Percentiles rank a stretch among this genome's conserved stretches.
phyloP scores from a whole-genome alignment of 2,888 invertebrate genomes.

The Epicampocera succincta region DNA sequence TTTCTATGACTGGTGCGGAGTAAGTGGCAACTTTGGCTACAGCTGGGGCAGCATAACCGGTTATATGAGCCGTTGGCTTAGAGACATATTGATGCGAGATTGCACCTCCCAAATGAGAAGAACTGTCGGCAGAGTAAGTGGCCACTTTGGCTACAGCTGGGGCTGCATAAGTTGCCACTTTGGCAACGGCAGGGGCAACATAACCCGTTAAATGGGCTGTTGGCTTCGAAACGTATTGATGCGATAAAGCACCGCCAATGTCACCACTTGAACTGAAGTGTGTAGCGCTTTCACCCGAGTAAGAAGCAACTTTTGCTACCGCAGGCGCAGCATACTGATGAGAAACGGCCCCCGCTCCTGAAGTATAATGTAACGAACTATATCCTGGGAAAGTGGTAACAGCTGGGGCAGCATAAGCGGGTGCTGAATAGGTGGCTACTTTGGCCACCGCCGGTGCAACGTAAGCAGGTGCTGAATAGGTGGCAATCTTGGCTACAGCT shows the following conservation, averaged over 20 bases:
- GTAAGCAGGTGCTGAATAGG: slow-evolving; percentile 62
- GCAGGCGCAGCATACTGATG: slow-evolving; percentile 73
- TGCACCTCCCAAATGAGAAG: slow-evolving; percentile 60
- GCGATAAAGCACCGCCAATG: slow-evolving; percentile 71
- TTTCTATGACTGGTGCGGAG: slow-evolving; percentile 38
- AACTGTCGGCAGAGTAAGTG: slow-evolving; percentile 40
- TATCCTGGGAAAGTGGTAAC: slow-evolving; percentile 62
- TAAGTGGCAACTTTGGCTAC: slow-evolving; percentile 73
- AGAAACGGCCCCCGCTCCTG: slow-evolving; percentile 72
- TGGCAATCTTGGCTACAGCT: slow-evolving; percentile 59
- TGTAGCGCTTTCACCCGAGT: slow-evolving; percentile 22
- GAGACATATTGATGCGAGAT: slow-evolving; percentile 74
- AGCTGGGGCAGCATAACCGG: slow-evolving; percentile 63
- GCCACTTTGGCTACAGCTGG: slow-evolving; percentile 60
- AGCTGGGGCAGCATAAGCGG: slow-evolving; percentile 67
- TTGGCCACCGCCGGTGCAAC: slow-evolving; percentile 65
- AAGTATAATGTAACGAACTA: slow-evolving; percentile 49
- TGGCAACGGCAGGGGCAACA: slow-evolving; percentile 62
- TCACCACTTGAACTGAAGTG: slow-evolving; percentile 8
- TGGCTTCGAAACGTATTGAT: slow-evolving; percentile 75
- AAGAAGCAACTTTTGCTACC: slow-evolving; percentile 43
- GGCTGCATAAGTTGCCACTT: slow-evolving; percentile 71
- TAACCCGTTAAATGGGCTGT: slow-evolving; percentile 78
- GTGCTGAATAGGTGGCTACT: slow-evolving; percentile 70
- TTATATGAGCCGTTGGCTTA: slow-evolving; percentile 79